phyloP scores from a whole-genome alignment of 1,140 invertebrate genomes.

The Batillaria attramentaria region DNA sequence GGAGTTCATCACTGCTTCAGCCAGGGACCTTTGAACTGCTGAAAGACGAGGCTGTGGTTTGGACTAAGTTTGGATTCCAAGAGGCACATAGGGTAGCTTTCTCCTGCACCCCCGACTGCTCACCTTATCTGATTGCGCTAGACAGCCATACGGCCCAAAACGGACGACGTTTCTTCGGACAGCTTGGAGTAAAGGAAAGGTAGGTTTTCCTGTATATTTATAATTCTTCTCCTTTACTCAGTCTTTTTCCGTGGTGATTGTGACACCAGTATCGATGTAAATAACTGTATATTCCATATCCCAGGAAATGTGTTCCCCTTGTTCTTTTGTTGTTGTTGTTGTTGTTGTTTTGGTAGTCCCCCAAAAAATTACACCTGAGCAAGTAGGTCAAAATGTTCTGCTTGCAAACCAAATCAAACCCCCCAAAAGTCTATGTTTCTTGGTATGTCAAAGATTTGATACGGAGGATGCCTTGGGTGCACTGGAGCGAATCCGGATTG shows the following conservation, averaged over 20 bases:
- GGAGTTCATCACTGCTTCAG: background rate
- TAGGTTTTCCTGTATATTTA: too few relatives aligned
- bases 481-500: background rate
- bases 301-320: too few relatives aligned
- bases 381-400: too few relatives aligned
- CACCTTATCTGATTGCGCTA: constrained; percentile 46
- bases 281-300: too few relatives aligned
- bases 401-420: too few relatives aligned
- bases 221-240: too few relatives aligned
- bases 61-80: constrained; percentile 27
- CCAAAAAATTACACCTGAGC: too few relatives aligned
- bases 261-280: too few relatives aligned
- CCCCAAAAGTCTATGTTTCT: background rate
- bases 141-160: too few relatives aligned
- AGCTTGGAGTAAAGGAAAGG: constrained; percentile 11
- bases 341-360: too few relatives aligned
- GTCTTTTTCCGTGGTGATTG: too few relatives aligned
- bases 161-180: constrained; percentile 16
- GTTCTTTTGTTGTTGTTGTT: too few relatives aligned
- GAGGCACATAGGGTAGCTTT: constrained; percentile 37
- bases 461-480: constrained; percentile 16
- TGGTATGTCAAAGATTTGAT: constrained; percentile 18
- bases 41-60: constrained; percentile 12
- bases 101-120: constrained; percentile 27
- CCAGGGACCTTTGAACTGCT: background rate